Evolutionary conservation across 2,888 invertebrate species (phyloP).

Genomic region (Trisateles emortualis): DNA sequence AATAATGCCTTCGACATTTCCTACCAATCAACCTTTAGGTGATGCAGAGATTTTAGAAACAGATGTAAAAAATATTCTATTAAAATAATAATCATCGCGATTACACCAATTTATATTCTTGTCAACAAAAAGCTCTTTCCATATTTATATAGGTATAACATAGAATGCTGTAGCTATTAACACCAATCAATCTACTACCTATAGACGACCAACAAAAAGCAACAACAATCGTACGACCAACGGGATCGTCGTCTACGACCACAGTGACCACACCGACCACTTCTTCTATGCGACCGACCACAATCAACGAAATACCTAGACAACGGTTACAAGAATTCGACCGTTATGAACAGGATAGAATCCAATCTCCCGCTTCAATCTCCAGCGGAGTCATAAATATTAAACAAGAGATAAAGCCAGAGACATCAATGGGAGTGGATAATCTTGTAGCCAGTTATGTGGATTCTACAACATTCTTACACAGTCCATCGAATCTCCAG

Average conservation of each 20-base stretch:
- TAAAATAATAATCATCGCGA: too few relatives aligned
- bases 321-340: slow-evolving; percentile 75
- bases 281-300: slow-evolving; percentile 70
- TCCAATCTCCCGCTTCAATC: slow-evolving; percentile 74
- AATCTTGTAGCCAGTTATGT: slow-evolving; percentile 90
- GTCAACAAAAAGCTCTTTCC: too few relatives aligned
- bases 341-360: slow-evolving; percentile 74
- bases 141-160: too few relatives aligned
- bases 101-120: too few relatives aligned
- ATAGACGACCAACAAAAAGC: slow-evolving; percentile 79
- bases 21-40: too few relatives aligned
- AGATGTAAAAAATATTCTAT: too few relatives aligned
- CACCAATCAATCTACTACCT: slow-evolving; percentile 31
- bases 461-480: slow-evolving; percentile 91
- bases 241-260: slow-evolving; percentile 70
- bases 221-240: slow-evolving; percentile 69
- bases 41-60: too few relatives aligned
- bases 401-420: slow-evolving; percentile 89
- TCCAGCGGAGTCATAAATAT: slow-evolving; percentile 88
- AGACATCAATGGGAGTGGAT: slow-evolving; percentile 87
- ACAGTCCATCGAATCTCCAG: slow-evolving; percentile 85
- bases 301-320: slow-evolving; percentile 69
- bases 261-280: slow-evolving; percentile 74
- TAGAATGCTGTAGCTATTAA: too few relatives aligned
- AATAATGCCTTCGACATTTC: too few relatives aligned